Evolutionary conservation across 2,113 vertebrate genomes (phyloP).

Genomic region (Chascanopsetta lugubris): DNA sequence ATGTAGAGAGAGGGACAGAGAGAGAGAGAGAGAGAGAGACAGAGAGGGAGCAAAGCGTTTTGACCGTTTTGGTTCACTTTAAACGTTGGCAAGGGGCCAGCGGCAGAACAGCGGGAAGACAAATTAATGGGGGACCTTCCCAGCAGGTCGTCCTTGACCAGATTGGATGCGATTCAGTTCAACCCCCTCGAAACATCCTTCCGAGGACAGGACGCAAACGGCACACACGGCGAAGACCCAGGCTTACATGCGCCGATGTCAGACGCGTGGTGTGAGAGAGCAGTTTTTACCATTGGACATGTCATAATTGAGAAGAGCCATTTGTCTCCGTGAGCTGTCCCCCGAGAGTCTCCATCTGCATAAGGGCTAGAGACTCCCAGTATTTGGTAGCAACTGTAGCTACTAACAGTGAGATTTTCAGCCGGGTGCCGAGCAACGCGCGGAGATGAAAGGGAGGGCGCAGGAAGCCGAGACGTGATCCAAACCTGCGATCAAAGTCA

Average conservation of each 20-base stretch:
- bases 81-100: conserved; percentile 67
- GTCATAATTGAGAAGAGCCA: conserved; percentile 59
- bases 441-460: conserved; percentile 55
- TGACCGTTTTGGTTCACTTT: conserved; percentile 64
- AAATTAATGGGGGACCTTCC: conserved; percentile 71
- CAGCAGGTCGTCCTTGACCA: conserved; percentile 68
- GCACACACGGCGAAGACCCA: conserved; percentile 24
- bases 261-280: conserved; percentile 15
- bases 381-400: conserved; percentile 80
- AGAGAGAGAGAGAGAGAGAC: conserved; percentile 13
- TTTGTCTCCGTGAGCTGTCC: conserved; percentile 51
- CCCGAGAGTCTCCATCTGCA: conserved; percentile 60
- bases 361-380: conserved; percentile 51
- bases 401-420: conserved; percentile 66
- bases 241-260: no score
- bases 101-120: conserved; percentile 58
- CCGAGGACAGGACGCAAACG: conserved; percentile 41
- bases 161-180: conserved; percentile 61
- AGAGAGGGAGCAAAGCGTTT: conserved; percentile 30
- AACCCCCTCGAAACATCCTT: conserved; percentile 67
- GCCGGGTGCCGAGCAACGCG: conserved; percentile 52
- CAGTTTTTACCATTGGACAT: conserved; percentile 49
- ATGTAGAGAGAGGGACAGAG: conserved; percentile 29
- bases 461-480: conserved; percentile 52
- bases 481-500: conserved; percentile 45